Evolutionary conservation across 2,797 vertebrate species (phyloP).

Genomic region (Sebastes vulpes): DNA sequence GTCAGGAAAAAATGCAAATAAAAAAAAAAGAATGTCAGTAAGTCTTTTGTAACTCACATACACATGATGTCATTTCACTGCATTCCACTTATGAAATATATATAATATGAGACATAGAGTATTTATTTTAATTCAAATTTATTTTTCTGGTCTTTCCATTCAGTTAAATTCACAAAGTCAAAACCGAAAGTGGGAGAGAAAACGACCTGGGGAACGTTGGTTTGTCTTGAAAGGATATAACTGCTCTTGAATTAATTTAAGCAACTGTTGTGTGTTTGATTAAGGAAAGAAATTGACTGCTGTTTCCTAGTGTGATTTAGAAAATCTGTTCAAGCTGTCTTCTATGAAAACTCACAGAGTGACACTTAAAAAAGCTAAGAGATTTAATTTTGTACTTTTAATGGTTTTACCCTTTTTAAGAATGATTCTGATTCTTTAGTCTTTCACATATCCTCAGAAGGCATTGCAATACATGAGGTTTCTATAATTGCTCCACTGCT

Average conservation of each 20-base stretch:
- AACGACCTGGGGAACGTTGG: not conserved
- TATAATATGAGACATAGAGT: not conserved
- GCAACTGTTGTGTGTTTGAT: too few relatives aligned
- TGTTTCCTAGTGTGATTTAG: not conserved
- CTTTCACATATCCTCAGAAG: too few relatives aligned
- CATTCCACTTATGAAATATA: not conserved
- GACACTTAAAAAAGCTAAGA: not conserved
- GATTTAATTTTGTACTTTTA: not conserved
- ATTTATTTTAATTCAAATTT: not conserved
- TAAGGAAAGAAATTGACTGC: too few relatives aligned
- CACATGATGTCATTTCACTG: not conserved
- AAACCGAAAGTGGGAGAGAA: not conserved
- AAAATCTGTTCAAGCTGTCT: not conserved
- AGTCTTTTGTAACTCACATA: too few relatives aligned
- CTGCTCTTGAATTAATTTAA: not conserved
- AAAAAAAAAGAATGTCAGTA: not conserved
- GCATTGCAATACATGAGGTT: too few relatives aligned
- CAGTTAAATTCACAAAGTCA: not conserved
- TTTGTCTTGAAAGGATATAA: not conserved
- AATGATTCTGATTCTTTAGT: too few relatives aligned
- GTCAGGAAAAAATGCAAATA: not conserved
- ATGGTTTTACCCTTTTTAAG: too few relatives aligned
- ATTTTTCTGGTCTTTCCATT: not conserved
- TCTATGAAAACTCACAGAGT: not conserved
- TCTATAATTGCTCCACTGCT: not conserved